Evolutionary conservation across 2,113 vertebrate species (phyloP).

Genomic region (Bubalus kerabau): DNA sequence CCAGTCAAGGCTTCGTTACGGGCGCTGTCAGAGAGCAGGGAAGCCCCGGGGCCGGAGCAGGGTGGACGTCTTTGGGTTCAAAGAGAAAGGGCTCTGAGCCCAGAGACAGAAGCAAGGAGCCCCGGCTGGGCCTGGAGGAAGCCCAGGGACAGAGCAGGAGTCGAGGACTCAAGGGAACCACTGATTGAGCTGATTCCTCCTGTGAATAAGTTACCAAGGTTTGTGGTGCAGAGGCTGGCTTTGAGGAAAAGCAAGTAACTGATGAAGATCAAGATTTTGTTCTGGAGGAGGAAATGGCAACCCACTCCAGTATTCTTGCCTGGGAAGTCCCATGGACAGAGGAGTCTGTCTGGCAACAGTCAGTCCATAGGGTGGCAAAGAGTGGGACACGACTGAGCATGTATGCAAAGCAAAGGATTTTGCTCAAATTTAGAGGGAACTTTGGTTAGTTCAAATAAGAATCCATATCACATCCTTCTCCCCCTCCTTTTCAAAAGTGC

Average conservation of each 20-base stretch:
- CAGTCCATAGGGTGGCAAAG: background rate
- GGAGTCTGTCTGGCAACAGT: background rate
- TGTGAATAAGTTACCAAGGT: no score
- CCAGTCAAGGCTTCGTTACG: background rate
- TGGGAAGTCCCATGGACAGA: background rate
- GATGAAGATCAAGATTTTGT: background rate
- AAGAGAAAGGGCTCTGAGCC: background rate
- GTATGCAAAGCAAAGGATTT: no score
- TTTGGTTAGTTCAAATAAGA: no score
- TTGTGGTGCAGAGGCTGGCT: background rate
- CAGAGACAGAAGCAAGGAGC: background rate
- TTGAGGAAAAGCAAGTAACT: background rate
- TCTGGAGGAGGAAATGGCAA: background rate
- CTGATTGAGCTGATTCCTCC: background rate
- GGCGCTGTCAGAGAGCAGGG: fast-evolving
- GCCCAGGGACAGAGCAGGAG: background rate
- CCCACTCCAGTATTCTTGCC: background rate
- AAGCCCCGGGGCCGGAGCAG: background rate
- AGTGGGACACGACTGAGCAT: no score
- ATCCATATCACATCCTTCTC: no score
- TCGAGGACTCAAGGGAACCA: background rate
- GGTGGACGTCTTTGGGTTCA: background rate
- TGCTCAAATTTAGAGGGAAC: no score
- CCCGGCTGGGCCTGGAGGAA: background rate
- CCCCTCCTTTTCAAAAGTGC: no score